Percentiles rank a stretch among this genome's conserved stretches.
Conservation (phyloP, 1,140 invertebrate species). For the Heliconius congener region DNA sequence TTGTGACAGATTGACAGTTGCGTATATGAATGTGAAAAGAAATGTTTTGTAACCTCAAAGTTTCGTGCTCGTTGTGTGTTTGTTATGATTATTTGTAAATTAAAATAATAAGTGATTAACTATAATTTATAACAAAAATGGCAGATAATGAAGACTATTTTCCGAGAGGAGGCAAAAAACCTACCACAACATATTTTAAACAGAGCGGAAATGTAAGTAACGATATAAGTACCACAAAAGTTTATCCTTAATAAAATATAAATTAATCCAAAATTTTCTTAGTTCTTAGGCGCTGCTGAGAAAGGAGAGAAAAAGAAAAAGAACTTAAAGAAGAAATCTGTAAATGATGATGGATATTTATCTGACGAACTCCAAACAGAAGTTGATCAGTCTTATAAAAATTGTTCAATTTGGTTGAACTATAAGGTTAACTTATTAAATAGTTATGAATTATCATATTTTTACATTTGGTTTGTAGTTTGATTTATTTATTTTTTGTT, state of each 20-base stretch:
- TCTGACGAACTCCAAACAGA: constrained; percentile 62
- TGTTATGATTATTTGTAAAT: background rate
- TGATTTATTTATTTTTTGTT: constrained; percentile 36
- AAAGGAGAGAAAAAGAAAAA: constrained; percentile 68
- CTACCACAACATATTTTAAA: constrained; percentile 66
- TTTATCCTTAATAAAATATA: background rate
- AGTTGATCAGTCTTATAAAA: constrained; percentile 62
- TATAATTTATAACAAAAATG: constrained; percentile 34
- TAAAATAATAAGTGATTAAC: background rate
- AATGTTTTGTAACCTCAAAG: constrained; percentile 21
- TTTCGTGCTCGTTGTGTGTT: constrained; percentile 16
- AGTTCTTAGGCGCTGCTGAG: constrained; percentile 74
- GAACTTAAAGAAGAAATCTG: constrained; percentile 67
- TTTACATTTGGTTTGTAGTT: background rate
- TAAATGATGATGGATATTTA: constrained; percentile 73
- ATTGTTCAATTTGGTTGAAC: constrained; percentile 65
- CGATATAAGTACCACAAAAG: background rate
- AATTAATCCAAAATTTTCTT: constrained; percentile 36
- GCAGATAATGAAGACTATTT: constrained; percentile 76
- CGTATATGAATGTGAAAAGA: background rate
- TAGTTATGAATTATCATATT: background rate
- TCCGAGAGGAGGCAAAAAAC: constrained; percentile 81
- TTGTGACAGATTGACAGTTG: constrained; percentile 23
- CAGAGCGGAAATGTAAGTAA: constrained; percentile 76
- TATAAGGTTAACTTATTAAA: constrained; percentile 58